Conservation (phyloP, 2,797 vertebrate species). For the Micromesistius poutassou region DNA sequence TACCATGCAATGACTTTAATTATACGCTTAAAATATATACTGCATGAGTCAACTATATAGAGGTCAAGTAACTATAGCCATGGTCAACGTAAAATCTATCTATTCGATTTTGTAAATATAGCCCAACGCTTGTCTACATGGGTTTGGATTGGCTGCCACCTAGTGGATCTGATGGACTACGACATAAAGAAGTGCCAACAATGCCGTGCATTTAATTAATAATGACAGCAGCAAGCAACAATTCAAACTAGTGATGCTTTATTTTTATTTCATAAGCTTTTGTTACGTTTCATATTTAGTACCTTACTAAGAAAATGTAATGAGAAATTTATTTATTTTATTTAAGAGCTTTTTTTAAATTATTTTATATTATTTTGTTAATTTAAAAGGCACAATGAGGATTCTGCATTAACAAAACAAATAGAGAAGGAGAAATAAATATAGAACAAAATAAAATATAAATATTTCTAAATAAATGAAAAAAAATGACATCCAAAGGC, state of each 20-base stretch:
- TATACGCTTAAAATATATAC: background rate
- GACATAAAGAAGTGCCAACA: background rate
- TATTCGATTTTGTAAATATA: background rate
- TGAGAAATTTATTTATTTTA: no score
- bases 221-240: background rate
- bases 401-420: background rate
- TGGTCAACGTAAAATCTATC: background rate
- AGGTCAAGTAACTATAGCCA: background rate
- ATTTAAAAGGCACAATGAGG: background rate
- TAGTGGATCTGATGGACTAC: slow-evolving; percentile 32
- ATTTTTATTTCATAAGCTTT: background rate
- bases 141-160: slow-evolving; percentile 46
- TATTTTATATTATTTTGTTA: background rate
- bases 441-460: background rate
- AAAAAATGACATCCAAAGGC: no score
- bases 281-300: background rate
- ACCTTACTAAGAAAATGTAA: background rate
- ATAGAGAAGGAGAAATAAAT: background rate
- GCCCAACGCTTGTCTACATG: slow-evolving; percentile 6
- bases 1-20: background rate
- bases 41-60: background rate
- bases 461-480: background rate
- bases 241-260: background rate
- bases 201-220: background rate
- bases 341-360: background rate